Evolutionary conservation across 2,888 invertebrate species (phyloP).

Genomic region (Drosophila pegasa): DNA sequence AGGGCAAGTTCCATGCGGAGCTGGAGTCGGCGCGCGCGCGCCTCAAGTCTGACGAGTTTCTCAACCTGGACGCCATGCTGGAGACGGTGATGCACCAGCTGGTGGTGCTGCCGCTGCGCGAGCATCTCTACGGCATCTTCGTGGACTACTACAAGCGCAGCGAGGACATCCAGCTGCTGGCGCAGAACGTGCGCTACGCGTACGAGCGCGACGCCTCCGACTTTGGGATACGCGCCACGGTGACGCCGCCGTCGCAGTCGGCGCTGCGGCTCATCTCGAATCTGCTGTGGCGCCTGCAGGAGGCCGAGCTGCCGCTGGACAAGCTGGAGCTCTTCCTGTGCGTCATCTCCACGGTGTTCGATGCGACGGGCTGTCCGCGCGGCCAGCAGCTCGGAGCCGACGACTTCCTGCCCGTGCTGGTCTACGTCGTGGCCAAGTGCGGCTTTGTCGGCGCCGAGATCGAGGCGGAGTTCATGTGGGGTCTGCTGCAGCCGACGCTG

Average conservation of each 20-base stretch:
- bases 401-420: constrained; percentile 95
- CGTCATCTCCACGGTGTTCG: constrained; percentile 94
- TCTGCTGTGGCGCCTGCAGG: constrained; percentile 93
- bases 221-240: constrained; percentile 87
- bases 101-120: constrained; percentile 93
- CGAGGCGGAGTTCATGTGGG: constrained; percentile 98
- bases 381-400: constrained; percentile 89
- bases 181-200: constrained; percentile 84
- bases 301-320: constrained; percentile 95
- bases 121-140: constrained; percentile 93
- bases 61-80: constrained; percentile 97
- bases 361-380: constrained; percentile 86
- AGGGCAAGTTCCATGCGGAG: constrained; percentile 95
- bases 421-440: constrained; percentile 95
- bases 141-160: constrained; percentile 94
- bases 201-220: constrained; percentile 82
- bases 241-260: constrained; percentile 90
- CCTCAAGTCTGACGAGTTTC: constrained; percentile 95
- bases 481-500: constrained; percentile 94
- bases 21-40: constrained; percentile 89
- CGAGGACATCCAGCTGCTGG: constrained; percentile 90
- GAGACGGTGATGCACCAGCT: constrained; percentile 97
- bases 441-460: constrained; percentile 96
- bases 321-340: constrained; percentile 96
- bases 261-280: constrained; percentile 92